These are phyloP conservation scores for Enteromius treurensis DNA, from an alignment of 2,797 vertebrate genomes.

Conservation along the genomic window DNA sequence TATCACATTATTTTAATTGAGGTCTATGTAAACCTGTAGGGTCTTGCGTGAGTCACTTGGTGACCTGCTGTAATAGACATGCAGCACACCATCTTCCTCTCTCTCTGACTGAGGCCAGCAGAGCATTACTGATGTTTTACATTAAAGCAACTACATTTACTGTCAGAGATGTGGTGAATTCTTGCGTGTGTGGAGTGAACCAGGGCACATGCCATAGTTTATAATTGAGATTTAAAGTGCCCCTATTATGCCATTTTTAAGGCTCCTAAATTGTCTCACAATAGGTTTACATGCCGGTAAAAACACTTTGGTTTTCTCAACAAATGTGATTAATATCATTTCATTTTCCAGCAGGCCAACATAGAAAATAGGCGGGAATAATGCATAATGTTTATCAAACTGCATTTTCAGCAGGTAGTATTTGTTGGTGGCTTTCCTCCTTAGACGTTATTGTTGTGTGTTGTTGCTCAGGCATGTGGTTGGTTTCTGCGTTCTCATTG, in stretches of 20 bases:
- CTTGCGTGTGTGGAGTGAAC: neutral
- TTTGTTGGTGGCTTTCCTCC: neutral
- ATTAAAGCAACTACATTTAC: slow-evolving; percentile 12
- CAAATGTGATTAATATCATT: too few relatives aligned
- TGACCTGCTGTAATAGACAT: slow-evolving; percentile 8
- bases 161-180: slow-evolving; percentile 13
- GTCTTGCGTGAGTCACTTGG: neutral
- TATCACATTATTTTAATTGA: neutral
- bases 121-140: slow-evolving; percentile 32
- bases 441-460: neutral
- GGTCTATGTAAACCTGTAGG: neutral
- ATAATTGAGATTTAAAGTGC: neutral
- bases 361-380: too few relatives aligned
- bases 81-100: neutral
- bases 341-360: too few relatives aligned
- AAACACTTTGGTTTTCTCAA: too few relatives aligned
- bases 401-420: neutral
- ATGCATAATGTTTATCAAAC: neutral
- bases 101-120: slow-evolving; percentile 3
- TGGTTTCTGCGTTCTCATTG: slow-evolving; percentile 16
- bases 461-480: slow-evolving; percentile 16
- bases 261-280: too few relatives aligned
- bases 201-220: neutral
- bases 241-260: too few relatives aligned
- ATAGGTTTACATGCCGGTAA: too few relatives aligned